phyloP scores from a whole-genome alignment of 2,888 invertebrate species.

The Papilio elwesi region DNA sequence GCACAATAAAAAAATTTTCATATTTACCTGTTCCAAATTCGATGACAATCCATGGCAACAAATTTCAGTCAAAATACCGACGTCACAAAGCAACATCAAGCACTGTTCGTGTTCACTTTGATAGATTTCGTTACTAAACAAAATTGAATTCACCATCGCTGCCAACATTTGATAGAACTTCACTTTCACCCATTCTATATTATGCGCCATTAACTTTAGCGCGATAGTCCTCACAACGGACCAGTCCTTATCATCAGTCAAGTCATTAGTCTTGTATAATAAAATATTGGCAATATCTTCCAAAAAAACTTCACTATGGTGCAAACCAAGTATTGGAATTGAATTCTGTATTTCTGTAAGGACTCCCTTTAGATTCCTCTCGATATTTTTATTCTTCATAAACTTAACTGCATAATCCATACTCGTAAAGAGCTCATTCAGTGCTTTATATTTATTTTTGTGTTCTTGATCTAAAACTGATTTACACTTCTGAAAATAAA shows the following conservation, averaged over 20 bases:
- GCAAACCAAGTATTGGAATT: conserved; percentile 84
- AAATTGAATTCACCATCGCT: conserved; percentile 77
- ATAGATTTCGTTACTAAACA: conserved; percentile 79
- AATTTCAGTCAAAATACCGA: conserved; percentile 86
- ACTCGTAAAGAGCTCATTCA: conserved; percentile 63
- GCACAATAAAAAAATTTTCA: background rate
- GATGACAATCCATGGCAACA: conserved; percentile 85
- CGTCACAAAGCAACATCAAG: conserved; percentile 82
- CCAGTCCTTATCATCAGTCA: conserved; percentile 69
- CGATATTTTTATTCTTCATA: conserved; percentile 63
- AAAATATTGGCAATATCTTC: conserved; percentile 71
- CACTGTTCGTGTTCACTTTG: conserved; percentile 75
- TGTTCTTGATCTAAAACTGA: conserved; percentile 69
- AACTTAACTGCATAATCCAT: conserved; percentile 72
- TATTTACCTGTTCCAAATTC: conserved; percentile 59
- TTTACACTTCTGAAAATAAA: conserved; percentile 61
- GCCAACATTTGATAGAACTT: conserved; percentile 83
- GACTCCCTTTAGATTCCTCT: conserved; percentile 61
- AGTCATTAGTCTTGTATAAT: conserved; percentile 61
- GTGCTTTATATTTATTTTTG: conserved; percentile 70
- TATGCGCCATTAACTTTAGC: conserved; percentile 84
- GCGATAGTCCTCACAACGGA: conserved; percentile 69
- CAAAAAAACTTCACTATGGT: conserved; percentile 82
- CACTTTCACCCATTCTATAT: conserved; percentile 78
- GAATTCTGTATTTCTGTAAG: conserved; percentile 80